These are phyloP conservation scores for Sorex maritimensis DNA, from an alignment of 2,797 vertebrate species.

Conservation along the genomic window DNA sequence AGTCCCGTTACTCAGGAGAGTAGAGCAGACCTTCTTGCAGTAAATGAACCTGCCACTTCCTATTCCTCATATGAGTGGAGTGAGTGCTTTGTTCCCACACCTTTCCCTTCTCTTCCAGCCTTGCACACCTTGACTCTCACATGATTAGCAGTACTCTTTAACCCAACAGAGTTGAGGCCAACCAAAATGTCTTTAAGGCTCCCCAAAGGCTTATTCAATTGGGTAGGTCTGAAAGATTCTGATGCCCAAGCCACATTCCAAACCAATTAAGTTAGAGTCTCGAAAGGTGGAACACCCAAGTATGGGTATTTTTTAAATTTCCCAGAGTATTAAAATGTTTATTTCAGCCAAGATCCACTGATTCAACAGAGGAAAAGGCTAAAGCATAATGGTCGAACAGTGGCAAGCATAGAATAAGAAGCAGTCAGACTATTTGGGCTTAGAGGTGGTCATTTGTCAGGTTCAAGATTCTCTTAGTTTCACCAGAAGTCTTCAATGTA, in stretches of 20 bases:
- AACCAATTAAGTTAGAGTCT: background rate
- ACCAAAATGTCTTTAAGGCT: background rate
- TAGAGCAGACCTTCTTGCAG: background rate
- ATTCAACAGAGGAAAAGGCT: background rate
- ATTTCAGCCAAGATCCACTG: background rate
- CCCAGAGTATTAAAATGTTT: background rate
- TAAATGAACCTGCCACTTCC: background rate
- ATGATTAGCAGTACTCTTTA: background rate
- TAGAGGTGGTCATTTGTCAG: background rate
- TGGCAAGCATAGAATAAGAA: background rate
- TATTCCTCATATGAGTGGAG: background rate
- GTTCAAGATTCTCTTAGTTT: background rate
- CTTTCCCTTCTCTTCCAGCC: background rate
- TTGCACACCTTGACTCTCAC: background rate
- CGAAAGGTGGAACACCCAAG: background rate
- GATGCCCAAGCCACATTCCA: background rate
- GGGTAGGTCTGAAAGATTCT: background rate
- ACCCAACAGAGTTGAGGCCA: too few species aligned
- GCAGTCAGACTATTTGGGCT: background rate
- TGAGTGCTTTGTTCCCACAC: background rate
- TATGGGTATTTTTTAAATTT: conserved; percentile 13
- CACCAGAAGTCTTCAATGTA: background rate
- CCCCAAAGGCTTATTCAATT: background rate
- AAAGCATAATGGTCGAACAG: background rate
- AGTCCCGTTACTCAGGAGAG: background rate